These are phyloP conservation scores for Notocelia uddmanniana DNA, from an alignment of 2,888 invertebrate species.

Conservation along the genomic window DNA sequence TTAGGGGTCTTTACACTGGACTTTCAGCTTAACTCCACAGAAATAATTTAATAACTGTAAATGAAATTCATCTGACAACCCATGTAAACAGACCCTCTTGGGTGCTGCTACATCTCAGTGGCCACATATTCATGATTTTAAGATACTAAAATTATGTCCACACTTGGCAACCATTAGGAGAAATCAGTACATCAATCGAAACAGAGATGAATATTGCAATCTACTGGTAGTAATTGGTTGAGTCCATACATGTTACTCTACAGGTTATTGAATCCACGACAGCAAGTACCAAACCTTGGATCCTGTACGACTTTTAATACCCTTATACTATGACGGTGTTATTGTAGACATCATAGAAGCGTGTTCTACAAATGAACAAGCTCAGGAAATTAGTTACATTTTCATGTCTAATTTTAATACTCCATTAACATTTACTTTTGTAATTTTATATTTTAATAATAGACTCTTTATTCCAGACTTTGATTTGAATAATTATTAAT, in stretches of 20 bases:
- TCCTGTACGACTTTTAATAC: too few relatives aligned
- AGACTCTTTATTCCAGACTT: slow-evolving; percentile 66
- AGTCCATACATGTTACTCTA: too few relatives aligned
- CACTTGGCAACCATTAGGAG: not conserved
- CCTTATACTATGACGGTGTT: too few relatives aligned
- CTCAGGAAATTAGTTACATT: slow-evolving; percentile 41
- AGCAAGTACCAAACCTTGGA: too few relatives aligned
- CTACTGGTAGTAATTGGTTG: too few relatives aligned
- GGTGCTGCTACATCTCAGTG: not conserved
- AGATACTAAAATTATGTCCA: slow-evolving; percentile 12
- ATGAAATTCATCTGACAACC: too few relatives aligned
- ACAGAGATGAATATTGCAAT: not conserved
- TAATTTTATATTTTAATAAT: slow-evolving; percentile 55
- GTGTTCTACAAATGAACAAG: slow-evolving; percentile 25
- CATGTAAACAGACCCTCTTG: not conserved
- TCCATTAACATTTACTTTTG: slow-evolving; percentile 34
- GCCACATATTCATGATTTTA: not conserved
- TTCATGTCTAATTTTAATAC: slow-evolving; percentile 37
- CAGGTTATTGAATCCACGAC: too few relatives aligned
- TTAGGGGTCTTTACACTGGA: too few relatives aligned
- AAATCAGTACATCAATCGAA: not conserved
- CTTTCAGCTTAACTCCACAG: too few relatives aligned
- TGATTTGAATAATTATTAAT: slow-evolving; percentile 49
- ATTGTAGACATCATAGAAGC: slow-evolving; percentile 18
- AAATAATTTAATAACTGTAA: too few relatives aligned